These are phyloP conservation scores for Malurus melanocephalus DNA, from an alignment of 2,113 vertebrate genomes.

Conservation along the genomic window DNA sequence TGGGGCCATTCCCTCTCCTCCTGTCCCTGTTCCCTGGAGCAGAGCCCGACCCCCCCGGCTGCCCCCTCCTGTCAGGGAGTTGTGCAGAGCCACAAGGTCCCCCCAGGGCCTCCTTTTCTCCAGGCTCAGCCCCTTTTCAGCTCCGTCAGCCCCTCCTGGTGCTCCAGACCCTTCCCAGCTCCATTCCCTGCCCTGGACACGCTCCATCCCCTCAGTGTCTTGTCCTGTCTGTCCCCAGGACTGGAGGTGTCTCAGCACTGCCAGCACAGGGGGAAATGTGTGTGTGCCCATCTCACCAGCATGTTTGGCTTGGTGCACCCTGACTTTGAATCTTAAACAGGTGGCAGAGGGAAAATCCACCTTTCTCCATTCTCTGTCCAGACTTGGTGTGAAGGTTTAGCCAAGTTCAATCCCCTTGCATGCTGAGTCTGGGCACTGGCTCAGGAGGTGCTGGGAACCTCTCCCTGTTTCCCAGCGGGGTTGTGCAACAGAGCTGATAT, in stretches of 20 bases:
- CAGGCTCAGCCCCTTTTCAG: neutral
- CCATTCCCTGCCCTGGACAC: fast-evolving
- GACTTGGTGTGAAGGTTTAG: neutral
- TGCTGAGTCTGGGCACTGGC: neutral
- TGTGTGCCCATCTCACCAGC: neutral
- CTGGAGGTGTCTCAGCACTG: neutral
- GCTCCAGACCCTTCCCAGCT: neutral
- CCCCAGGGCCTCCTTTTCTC: neutral
- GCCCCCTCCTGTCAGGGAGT: neutral
- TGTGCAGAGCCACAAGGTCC: neutral
- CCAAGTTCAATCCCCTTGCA: neutral
- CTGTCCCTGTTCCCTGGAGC: neutral
- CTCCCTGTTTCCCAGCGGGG: neutral
- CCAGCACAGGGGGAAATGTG: neutral
- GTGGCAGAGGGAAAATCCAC: neutral
- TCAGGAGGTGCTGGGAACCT: neutral
- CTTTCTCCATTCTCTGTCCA: neutral
- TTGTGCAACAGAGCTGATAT: neutral
- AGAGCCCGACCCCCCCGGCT: fast-evolving
- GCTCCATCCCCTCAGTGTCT: neutral
- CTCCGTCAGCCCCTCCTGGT: neutral
- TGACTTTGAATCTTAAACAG: neutral
- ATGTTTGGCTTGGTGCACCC: neutral
- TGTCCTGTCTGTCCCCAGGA: neutral
- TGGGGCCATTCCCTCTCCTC: fast-evolving